Evolutionary conservation across 1,140 invertebrate genomes (phyloP), one percentile per base, ranked within the genome.

Genomic region (Frieseomelitta varia): DNA sequence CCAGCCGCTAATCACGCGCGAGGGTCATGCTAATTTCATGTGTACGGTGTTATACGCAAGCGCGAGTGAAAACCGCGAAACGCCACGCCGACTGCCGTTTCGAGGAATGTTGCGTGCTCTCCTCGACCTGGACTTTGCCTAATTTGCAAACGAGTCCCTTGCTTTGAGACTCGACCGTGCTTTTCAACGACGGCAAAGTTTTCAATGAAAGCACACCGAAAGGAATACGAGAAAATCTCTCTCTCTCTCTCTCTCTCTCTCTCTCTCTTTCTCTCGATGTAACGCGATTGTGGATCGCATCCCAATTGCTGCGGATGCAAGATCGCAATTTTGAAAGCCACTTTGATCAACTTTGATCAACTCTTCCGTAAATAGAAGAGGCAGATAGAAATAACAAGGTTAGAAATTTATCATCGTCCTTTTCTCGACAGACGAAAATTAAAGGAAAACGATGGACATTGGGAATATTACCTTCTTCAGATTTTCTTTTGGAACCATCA

Each of bases 11-110:
- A 77, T 56, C 24, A 14, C 17, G 55, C 24, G 51, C 47, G 19
- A 56, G 61, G 61, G 61, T 56, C 80, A 56, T 27, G 73, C 63
- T 82, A 77, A 82, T 82, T 76, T 19, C 73, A 19, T 21, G 4
- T 56, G 10, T 0, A 0, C 69, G 72, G 30, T 2, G 30, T n/a
- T n/a, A n/a, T 30, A 30, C 30, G 30, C 30, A 30, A 30, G 30
- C 30, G 30, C 30, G 30, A 30, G 30, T 30, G 30, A 30, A 82
- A 76, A 82, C 72, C 53, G 67, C n/a, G 53, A 58, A 55, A 69
- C 30, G 65, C 27, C 27, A 56, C 24, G 63, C 21, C 17, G 34
- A 68, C 39, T 30, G 30, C 30, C 61, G 61, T 65, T 65, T 27
- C 15, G 12, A 65, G 61, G 2, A 65, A 65, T 14, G n/a, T 65